phyloP scores from a whole-genome alignment of 2,888 invertebrate species.

The Dryobotodes eremita region DNA sequence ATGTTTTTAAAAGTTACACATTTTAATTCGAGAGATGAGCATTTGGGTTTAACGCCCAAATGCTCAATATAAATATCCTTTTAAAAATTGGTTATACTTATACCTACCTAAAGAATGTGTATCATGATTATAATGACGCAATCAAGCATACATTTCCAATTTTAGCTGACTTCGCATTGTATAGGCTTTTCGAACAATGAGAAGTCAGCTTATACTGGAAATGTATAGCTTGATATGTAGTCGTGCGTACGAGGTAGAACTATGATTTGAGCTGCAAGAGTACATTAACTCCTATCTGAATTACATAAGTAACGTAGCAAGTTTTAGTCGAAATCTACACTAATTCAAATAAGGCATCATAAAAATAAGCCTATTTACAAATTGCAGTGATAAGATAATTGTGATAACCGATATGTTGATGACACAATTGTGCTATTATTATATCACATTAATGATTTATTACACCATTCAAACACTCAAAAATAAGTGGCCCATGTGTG shows the following conservation, averaged over 20 bases:
- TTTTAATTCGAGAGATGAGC: background rate
- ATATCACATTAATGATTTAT: constrained; percentile 32
- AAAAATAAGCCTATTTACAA: constrained; percentile 16
- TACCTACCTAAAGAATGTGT: background rate
- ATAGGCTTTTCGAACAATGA: too few relatives aligned
- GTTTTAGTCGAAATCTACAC: constrained; percentile 10
- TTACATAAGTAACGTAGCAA: constrained; percentile 10
- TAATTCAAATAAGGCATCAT: constrained; percentile 21
- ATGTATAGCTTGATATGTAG: too few relatives aligned
- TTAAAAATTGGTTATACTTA: too few relatives aligned
- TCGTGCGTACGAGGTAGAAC: too few relatives aligned
- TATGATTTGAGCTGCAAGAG: background rate
- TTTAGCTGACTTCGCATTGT: too few relatives aligned
- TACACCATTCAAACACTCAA: constrained; percentile 12
- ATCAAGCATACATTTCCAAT: too few relatives aligned
- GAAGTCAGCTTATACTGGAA: too few relatives aligned
- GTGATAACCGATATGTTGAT: constrained; percentile 7
- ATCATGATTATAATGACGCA: background rate
- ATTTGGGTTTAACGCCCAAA: too few relatives aligned
- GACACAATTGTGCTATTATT: background rate
- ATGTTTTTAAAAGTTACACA: background rate
- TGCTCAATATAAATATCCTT: too few relatives aligned
- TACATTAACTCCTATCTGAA: constrained; percentile 24
- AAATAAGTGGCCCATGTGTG: background rate
- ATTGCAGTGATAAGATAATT: constrained; percentile 45